Evolutionary conservation across 2,113 vertebrate species (phyloP).

Genomic region (Hippolais icterina): DNA sequence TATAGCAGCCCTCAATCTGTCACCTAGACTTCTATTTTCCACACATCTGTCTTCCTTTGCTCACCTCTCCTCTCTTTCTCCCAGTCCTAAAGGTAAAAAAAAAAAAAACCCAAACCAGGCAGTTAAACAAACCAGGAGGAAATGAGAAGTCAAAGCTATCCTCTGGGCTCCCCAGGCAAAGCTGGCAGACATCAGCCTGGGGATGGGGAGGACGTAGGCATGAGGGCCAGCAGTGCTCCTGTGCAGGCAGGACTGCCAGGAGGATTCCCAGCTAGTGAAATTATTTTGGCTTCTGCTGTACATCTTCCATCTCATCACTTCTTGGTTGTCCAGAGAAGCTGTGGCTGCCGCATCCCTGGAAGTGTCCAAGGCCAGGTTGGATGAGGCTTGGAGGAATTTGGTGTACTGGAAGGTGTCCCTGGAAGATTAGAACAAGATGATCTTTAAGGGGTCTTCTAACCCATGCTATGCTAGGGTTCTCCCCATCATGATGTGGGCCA

Average conservation of each 20-base stretch:
- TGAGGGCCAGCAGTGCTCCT: not conserved
- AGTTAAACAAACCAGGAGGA: conserved; percentile 43
- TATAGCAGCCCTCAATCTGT: conserved; percentile 56
- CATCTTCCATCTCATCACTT: not conserved
- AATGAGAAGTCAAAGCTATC: not conserved
- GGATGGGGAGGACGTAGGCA: not conserved
- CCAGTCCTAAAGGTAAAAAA: not conserved
- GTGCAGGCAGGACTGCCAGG: not conserved
- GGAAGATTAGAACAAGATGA: not conserved
- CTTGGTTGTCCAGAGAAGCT: not conserved
- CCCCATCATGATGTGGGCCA: rapidly evolving
- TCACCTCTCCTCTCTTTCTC: not conserved
- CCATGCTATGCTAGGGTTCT: not conserved
- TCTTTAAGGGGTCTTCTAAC: not conserved
- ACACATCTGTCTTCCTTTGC: conserved; percentile 56
- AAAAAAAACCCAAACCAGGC: too few relatives aligned
- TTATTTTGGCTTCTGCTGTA: not conserved
- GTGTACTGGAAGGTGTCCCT: not conserved
- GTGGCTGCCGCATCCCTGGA: not conserved
- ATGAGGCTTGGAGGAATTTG: not conserved
- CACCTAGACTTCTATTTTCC: conserved; percentile 52
- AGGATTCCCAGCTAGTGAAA: not conserved
- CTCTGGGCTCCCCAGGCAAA: not conserved
- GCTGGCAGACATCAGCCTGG: not conserved
- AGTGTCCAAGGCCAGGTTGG: not conserved